Conservation (phyloP, 2,797 vertebrate genomes). For the Channallabes apus region DNA sequence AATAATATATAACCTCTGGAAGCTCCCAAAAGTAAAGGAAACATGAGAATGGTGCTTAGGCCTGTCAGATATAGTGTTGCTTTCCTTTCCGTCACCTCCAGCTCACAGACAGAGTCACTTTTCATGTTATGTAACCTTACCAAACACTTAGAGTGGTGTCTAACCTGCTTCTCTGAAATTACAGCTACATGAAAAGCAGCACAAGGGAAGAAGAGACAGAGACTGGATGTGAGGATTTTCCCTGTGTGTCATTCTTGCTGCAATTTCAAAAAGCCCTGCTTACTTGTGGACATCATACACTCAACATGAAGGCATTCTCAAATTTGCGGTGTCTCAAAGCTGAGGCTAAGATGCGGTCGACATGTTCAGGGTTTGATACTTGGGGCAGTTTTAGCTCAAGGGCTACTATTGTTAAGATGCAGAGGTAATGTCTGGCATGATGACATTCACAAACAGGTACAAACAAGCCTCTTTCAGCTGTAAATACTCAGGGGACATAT, state of each 20-base stretch:
- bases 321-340: conserved; percentile 13
- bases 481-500: conserved; percentile 13
- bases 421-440: conserved; percentile 47
- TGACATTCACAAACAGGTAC: conserved; percentile 49
- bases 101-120: background rate
- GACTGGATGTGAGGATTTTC: conserved; percentile 26
- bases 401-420: conserved; percentile 52
- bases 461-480: conserved; percentile 41
- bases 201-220: background rate
- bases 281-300: conserved; percentile 1
- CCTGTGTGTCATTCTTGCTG: conserved; percentile 22
- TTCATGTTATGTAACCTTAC: conserved; percentile 34
- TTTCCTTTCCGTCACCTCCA: conserved; percentile 14
- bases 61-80: conserved; percentile 1
- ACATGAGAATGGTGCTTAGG: conserved; percentile 15
- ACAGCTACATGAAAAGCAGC: conserved; percentile 15
- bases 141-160: conserved; percentile 10
- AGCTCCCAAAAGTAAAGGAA: conserved; percentile 6
- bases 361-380: conserved; percentile 6
- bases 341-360: conserved; percentile 23
- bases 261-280: conserved; percentile 12
- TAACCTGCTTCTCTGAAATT: conserved; percentile 34
- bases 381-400: conserved; percentile 45
- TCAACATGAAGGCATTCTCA: conserved; percentile 12
- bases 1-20: background rate